A percentile compares a stretch with the other conserved stretches of the same genome.
Conservation (phyloP, 2,113 vertebrate species). For the Megatriorchis doriae region DNA sequence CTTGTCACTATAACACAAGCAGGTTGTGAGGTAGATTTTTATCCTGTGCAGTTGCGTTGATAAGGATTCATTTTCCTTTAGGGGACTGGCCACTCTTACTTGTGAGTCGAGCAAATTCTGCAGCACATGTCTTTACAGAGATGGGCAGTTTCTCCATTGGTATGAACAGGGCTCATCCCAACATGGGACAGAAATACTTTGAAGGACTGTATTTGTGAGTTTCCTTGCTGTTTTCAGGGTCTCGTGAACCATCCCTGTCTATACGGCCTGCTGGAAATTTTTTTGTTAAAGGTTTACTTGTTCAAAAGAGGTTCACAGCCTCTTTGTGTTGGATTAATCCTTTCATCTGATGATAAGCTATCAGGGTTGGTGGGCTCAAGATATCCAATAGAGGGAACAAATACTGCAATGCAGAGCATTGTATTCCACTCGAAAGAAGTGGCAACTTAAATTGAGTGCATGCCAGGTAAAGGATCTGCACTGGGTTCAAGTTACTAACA, state of each 20-base stretch:
- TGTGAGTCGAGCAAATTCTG: not conserved
- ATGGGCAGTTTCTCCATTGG: not conserved
- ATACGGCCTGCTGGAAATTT: not conserved
- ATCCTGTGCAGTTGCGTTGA: not conserved
- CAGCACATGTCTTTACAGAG: not conserved
- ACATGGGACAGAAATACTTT: not conserved
- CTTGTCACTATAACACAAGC: not conserved
- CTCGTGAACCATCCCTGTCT: not conserved
- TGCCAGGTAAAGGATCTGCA: not conserved
- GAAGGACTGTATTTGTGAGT: not conserved
- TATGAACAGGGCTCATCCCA: not conserved
- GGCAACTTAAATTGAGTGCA: not conserved
- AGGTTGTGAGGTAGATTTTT: slow-evolving; percentile 41
- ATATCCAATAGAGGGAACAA: not conserved
- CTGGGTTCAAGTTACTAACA: slow-evolving; percentile 4
- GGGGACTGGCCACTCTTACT: not conserved
- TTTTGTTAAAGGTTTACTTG: slow-evolving; percentile 7
- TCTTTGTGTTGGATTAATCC: slow-evolving; percentile 16
- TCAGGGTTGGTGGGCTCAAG: not conserved
- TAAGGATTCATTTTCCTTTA: not conserved
- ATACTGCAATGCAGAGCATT: not conserved
- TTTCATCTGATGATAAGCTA: slow-evolving; percentile 27
- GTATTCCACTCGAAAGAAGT: slow-evolving; percentile 11
- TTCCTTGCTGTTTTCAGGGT: not conserved
- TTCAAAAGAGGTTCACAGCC: not conserved